Conservation (phyloP, 2,888 invertebrate genomes). For the Sphaeridia pumilis region DNA sequence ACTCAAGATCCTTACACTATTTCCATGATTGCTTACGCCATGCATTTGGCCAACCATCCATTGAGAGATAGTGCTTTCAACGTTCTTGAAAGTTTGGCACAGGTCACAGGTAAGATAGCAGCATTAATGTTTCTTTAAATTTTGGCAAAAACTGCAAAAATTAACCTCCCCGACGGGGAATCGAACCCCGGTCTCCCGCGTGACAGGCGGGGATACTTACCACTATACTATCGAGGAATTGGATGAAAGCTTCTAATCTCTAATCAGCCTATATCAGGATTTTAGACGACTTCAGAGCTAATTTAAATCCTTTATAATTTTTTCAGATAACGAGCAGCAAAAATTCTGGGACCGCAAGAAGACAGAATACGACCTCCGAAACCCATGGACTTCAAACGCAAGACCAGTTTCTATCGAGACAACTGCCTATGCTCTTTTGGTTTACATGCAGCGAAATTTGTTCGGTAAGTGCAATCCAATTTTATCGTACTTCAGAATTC, state of each 20-base stretch:
- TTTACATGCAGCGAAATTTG: conserved; percentile 47
- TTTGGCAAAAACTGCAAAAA: conserved; percentile 4
- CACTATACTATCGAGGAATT: conserved; percentile 9
- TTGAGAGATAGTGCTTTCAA: conserved; percentile 54
- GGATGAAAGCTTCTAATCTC: not conserved
- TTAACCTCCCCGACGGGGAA: conserved; percentile 8
- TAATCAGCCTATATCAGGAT: not conserved
- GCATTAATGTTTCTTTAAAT: conserved; percentile 8
- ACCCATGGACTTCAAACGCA: conserved; percentile 54
- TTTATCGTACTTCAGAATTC: no score
- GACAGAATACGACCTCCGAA: conserved; percentile 46
- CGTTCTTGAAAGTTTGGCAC: conserved; percentile 47
- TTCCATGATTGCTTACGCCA: conserved; percentile 61
- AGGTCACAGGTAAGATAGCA: conserved; percentile 12
- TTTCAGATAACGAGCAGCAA: conserved; percentile 43
- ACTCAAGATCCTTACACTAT: conserved; percentile 61
- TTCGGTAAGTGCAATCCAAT: conserved; percentile 35
- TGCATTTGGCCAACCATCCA: conserved; percentile 63
- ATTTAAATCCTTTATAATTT: not conserved
- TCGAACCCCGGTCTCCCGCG: conserved; percentile 10
- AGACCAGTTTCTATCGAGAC: conserved; percentile 69
- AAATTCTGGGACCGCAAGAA: conserved; percentile 70
- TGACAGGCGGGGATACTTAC: conserved; percentile 10
- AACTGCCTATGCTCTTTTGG: conserved; percentile 74
- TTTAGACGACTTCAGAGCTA: no score